Base-by-base conservation (phyloP, 1,140 invertebrate genomes). In the Leptinotarsa undecemlineata region DNA sequence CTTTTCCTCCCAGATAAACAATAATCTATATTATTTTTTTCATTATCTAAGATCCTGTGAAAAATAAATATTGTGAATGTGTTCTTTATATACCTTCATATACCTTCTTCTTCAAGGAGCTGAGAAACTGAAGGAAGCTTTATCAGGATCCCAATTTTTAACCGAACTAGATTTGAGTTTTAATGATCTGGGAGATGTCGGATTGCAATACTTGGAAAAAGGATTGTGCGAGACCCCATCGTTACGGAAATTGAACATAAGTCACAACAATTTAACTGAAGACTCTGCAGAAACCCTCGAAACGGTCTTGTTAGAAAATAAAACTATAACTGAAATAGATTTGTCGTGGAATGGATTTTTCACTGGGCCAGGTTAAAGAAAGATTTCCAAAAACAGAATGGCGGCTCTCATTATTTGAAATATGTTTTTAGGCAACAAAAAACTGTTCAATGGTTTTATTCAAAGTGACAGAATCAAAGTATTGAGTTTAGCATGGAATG, bases 291-390 rank as follows among this genome's bases (percentile, higher is more conserved):
- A 75, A 61, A 68, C 72, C 3, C 79, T 88, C 67, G 81, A 82
- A n/a, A 82, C 82, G 79, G 82, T 85, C 17, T 79, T 88, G n/a
- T 80, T 85, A 75, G 82, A 82, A 14, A 80, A 85, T 71, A 85
- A 85, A 73, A 83, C 82, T 72, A 81, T 88, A 66, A 85, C 84
- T 21, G 81, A 83, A 62, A 73, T 87, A 5, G 82, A 88, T 82
- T 79, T 88, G 42, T 86, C 87, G 1, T 87, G 86, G 86, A 88
- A 87, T 78, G 83, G 81, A 67, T 79, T 87, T 17, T 85, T 74
- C 71, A 78, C 81, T 48, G 81, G 81, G 1, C 68, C 48, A 79
- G 78, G 80, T 57, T 42, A 42, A 42, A 42, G 1, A 11, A 42
- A 42, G 2, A 78, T 63, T 61, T 61, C 2, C 17, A 2, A 2